Base-by-base conservation (phyloP, 2,113 vertebrate species). In the Scopus umbretta region DNA sequence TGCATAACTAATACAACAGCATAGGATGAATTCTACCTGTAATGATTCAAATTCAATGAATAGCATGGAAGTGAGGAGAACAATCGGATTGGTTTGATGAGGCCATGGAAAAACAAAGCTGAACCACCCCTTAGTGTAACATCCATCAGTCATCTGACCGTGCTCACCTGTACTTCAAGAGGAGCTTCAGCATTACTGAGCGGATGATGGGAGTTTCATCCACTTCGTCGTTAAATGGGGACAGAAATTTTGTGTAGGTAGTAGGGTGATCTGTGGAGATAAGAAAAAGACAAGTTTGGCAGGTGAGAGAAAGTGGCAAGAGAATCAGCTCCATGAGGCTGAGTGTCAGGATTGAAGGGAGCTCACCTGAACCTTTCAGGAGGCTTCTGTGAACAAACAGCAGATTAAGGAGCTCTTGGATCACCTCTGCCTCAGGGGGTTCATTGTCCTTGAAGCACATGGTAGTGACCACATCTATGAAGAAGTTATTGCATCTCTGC, bases 361-460 rank as follows among this genome's bases (percentile, higher is more conserved):
- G 53, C 98, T 97, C 92, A 98, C 98, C 67, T 32, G 70, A 19
- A 2, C n/a, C 88, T 43, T 40, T 73, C 53, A 84, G 11, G 8
- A 58, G 9, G 8, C 1, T 45, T 45, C 97, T 97, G 36, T 98
- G 96, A 49, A 98, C 97, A 94, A 99, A 99, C 2, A 99, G 98
- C 50, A 99, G 96, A 2, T 97, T 98, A 21, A 99, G 88, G 88
- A 99, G 98, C 40, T 98, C 93, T 16, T 88, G 38, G 34, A 99
- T 98, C 89, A 99, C 98, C 2, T 63, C 66, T 59, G 90, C 34
- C 55, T 98, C 96, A 1, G 99, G 99, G 6, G 99, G 99, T 4
- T 97, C 62, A 10, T 99, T 99, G 96, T 99, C 99, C 94, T 98
- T 99, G 97, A 99, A 99, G 97, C 99, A 99, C 98, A 99, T 92